Base-by-base conservation (phyloP, 92 coral and sea anemone species). In the Epizoanthus scotinus region DNA sequence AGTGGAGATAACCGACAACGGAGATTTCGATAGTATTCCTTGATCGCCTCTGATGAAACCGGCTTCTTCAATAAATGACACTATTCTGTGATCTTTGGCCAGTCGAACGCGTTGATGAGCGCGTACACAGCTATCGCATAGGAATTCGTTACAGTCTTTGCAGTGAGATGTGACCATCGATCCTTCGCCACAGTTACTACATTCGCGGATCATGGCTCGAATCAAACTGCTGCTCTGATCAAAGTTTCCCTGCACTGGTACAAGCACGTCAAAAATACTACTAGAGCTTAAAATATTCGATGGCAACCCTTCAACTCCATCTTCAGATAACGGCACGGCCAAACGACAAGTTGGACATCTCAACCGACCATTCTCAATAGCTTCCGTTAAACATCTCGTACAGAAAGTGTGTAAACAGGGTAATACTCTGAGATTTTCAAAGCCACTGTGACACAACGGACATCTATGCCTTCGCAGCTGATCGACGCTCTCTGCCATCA, bases 371-470 rank as follows among this genome's bases (percentile, higher is more conserved):
- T 89, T 91, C 78, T 93, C 98, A 70, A 95, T 86, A 57, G 94
- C 95, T 86, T 89, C 91, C 91, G 73, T 91, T 78, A 95, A 87
- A 82, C 99, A 95, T 69, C 83, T 92, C 84, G 86, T 91, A 78
- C 99, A 95, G 83, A 91, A 95, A 63, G 99, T 93, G 94, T 95
- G 99, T 95, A 95, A 95, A 95, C 99, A 95, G 68, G 99, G 99
- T 71, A 95, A 84, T 89, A 95, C 94, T 90, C 86, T 95, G 27
- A 97, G 96, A 84, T 93, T 91, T 67, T 95, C 98, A 85, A 89
- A 91, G 89, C 85, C 95, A 87, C 81, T 91, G 40, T 83, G 92
- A 87, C 99, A 95, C 84, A 84, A 79, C 71, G 98, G 93, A 77
- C 99, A 95, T 47, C 88, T 83, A 82, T 89, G 91, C 79, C 88